phyloP scores from a whole-genome alignment of 1,140 invertebrate genomes.

The Melitaea cinxia region DNA sequence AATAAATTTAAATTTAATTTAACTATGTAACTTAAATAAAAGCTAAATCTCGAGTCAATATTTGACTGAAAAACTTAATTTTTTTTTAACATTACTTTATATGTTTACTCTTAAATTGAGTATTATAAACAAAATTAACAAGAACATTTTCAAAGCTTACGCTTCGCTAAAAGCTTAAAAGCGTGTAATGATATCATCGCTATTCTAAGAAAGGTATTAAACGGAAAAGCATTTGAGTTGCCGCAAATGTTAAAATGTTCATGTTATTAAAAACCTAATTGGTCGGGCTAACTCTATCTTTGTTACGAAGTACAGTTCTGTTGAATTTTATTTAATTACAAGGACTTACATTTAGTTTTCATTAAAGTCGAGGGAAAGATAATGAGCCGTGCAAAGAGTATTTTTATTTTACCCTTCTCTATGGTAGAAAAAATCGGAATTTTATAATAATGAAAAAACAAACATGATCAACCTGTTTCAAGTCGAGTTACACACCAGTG shows the following conservation, averaged over 20 bases:
- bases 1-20: too few relatives aligned
- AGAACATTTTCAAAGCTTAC: slow-evolving; percentile 31
- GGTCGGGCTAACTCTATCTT: slow-evolving; percentile 30
- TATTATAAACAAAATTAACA: too few relatives aligned
- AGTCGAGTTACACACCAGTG: slow-evolving; percentile 59
- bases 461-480: slow-evolving; percentile 66
- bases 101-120: too few relatives aligned
- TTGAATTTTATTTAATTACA: neutral
- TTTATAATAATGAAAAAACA: slow-evolving; percentile 77
- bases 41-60: too few relatives aligned
- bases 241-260: slow-evolving; percentile 24
- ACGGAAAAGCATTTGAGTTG: slow-evolving; percentile 32
- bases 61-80: too few relatives aligned
- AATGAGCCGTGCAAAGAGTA: neutral
- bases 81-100: too few relatives aligned
- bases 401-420: neutral
- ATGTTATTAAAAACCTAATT: slow-evolving; percentile 40
- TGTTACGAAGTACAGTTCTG: neutral
- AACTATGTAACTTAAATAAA: too few relatives aligned
- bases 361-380: neutral
- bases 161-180: slow-evolving; percentile 30
- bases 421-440: slow-evolving; percentile 47
- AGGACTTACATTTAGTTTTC: neutral
- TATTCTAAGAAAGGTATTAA: slow-evolving; percentile 41
- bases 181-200: slow-evolving; percentile 36